Conservation (phyloP, 2,113 vertebrate genomes). For the Pteronura brasiliensis region DNA sequence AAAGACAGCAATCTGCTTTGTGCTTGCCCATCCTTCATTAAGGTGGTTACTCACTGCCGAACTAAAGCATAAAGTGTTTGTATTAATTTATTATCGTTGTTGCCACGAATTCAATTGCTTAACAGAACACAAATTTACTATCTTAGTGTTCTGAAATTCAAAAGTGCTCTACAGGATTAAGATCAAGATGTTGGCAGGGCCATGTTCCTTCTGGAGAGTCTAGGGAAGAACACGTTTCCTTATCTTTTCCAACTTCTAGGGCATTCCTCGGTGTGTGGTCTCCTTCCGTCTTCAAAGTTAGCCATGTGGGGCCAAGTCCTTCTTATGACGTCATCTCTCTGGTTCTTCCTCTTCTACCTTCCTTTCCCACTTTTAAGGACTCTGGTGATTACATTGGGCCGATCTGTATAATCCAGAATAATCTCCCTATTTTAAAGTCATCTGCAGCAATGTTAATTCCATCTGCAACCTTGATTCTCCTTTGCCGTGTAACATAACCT, state of each 20-base stretch:
- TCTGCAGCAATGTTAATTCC: not conserved
- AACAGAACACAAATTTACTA: not conserved
- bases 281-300: not conserved
- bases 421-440: not conserved
- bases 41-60: not conserved
- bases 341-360: not conserved
- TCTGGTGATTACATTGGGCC: not conserved
- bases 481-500: not conserved
- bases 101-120: not conserved
- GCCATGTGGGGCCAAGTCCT: not conserved
- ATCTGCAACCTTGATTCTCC: not conserved
- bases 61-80: not conserved
- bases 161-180: not conserved
- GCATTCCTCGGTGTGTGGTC: not conserved
- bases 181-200: not conserved
- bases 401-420: not conserved
- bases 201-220: not conserved
- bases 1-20: not conserved
- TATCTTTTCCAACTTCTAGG: not conserved
- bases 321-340: not conserved
- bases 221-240: not conserved
- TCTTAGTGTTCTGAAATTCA: not conserved
- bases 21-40: not conserved
- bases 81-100: not conserved
- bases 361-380: not conserved